These are phyloP conservation scores for Pseudochirops cupreus DNA, from an alignment of 2,797 vertebrate species.

Conservation along the genomic window DNA sequence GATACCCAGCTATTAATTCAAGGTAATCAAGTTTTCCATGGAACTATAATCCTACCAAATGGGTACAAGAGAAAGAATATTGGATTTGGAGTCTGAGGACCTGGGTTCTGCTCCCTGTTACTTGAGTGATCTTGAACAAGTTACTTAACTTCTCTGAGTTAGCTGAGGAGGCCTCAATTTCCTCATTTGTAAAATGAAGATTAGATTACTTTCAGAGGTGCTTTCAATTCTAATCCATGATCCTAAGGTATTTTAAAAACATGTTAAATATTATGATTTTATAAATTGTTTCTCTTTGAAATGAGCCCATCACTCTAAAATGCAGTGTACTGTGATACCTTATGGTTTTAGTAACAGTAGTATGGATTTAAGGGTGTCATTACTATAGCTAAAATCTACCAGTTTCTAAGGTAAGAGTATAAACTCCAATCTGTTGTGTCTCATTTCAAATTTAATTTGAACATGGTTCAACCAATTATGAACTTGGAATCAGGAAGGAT, in stretches of 20 bases:
- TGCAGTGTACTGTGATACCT: background rate
- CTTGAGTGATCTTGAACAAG: background rate
- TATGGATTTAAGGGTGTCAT: background rate
- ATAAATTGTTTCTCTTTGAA: background rate
- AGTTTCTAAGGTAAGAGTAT: background rate
- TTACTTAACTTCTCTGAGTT: background rate
- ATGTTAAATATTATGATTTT: background rate
- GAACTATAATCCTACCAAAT: background rate
- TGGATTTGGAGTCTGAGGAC: background rate
- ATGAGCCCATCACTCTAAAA: background rate
- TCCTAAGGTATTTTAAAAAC: background rate
- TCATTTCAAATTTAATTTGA: background rate
- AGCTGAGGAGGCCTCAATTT: background rate
- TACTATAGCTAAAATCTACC: background rate
- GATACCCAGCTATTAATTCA: background rate
- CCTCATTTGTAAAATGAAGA: background rate
- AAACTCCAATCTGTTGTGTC: background rate
- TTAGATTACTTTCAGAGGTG: background rate
- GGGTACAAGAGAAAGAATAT: background rate
- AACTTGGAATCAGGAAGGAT: background rate
- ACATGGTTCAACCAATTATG: background rate
- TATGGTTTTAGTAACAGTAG: background rate
- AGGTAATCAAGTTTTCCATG: constrained; percentile 32
- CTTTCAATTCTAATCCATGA: background rate
- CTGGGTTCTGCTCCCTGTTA: background rate